These are phyloP conservation scores for Chaitophorus viminalis DNA, from an alignment of 2,888 invertebrate species.

Conservation along the genomic window DNA sequence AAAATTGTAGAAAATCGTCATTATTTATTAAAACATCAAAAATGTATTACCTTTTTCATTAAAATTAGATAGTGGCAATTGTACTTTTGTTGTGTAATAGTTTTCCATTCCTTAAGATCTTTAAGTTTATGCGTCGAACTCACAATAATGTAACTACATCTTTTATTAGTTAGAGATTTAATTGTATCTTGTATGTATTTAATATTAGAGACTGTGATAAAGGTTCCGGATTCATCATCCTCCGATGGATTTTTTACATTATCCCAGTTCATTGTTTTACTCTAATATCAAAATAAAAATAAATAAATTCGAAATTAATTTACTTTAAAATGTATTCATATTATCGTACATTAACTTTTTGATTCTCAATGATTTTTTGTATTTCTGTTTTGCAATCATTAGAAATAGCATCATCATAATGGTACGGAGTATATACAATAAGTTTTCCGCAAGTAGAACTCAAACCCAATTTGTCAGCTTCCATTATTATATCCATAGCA, in stretches of 20 bases:
- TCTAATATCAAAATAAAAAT: constrained; percentile 5
- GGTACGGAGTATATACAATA: neutral
- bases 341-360: neutral
- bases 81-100: constrained; percentile 7
- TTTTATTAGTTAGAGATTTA: neutral
- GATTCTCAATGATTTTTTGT: neutral
- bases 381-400: neutral
- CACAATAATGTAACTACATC: neutral
- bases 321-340: neutral
- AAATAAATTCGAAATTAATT: too few species aligned
- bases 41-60: constrained; percentile 19
- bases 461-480: neutral
- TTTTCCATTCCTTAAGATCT: constrained; percentile 38
- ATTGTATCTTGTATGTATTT: constrained; percentile 14
- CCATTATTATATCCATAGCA: constrained; percentile 19
- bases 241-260: neutral
- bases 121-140: neutral
- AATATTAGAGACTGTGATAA: neutral
- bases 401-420: constrained; percentile 13
- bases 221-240: neutral
- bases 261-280: constrained; percentile 12
- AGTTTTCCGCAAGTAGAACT: neutral
- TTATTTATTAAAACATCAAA: neutral
- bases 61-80: neutral
- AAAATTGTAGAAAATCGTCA: neutral